phyloP scores from a whole-genome alignment of 2,888 invertebrate genomes.

The Volucella inflata region DNA sequence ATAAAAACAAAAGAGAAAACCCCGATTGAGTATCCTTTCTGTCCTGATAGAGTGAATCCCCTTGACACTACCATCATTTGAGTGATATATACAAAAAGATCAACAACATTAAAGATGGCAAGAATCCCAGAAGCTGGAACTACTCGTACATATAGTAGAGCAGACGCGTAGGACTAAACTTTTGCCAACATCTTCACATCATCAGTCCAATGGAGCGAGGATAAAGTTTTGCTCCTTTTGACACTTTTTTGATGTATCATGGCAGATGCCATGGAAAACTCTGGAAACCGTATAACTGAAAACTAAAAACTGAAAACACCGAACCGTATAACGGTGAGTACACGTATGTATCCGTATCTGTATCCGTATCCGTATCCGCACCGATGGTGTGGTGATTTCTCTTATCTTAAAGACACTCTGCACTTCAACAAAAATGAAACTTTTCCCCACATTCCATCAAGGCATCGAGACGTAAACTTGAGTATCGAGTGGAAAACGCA shows the following conservation, averaged over 20 bases:
- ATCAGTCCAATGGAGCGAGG: slow-evolving; percentile 61
- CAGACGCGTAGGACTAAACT: slow-evolving; percentile 49
- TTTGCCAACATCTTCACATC: slow-evolving; percentile 57
- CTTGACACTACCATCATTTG: slow-evolving; percentile 37
- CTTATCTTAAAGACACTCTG: slow-evolving; percentile 60
- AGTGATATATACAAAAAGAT: slow-evolving; percentile 40
- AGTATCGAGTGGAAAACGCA: slow-evolving; percentile 33
- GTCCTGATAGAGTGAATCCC: slow-evolving; percentile 36
- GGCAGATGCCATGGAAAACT: slow-evolving; percentile 54
- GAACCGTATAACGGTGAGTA: slow-evolving; percentile 40
- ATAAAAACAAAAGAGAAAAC: background rate
- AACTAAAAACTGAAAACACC: slow-evolving; percentile 1
- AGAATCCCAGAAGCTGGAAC: too few relatives aligned
- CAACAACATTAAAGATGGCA: slow-evolving; percentile 39
- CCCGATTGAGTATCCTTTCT: slow-evolving; percentile 20
- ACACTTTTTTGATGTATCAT: slow-evolving; percentile 69
- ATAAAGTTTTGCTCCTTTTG: slow-evolving; percentile 58
- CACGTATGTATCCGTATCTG: background rate
- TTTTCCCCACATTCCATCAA: slow-evolving; percentile 61
- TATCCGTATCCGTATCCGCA: background rate
- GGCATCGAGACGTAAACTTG: slow-evolving; percentile 21
- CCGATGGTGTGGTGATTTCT: slow-evolving; percentile 32
- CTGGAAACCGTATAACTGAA: background rate
- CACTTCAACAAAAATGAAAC: slow-evolving; percentile 42
- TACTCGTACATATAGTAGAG: too few relatives aligned